Evolutionary conservation across 1,140 invertebrate species (phyloP), one percentile per base, ranked within the genome.

Genomic region (Plutomurus gul): DNA sequence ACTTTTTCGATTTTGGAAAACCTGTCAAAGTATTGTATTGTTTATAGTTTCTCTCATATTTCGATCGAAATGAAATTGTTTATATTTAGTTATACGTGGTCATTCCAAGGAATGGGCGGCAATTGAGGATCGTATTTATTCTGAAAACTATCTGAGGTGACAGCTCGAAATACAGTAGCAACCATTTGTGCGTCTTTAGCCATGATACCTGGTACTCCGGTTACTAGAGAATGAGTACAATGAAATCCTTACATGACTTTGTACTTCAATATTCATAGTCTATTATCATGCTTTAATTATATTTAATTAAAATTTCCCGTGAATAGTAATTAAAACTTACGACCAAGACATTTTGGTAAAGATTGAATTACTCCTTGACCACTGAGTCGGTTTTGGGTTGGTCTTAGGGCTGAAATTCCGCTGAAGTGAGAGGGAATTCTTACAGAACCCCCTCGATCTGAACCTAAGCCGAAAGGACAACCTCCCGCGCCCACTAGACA

Each of bases 381-480:
- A 72, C 74, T 76, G 11, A 81, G 0, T 36, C 80, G 18, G 16
- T 22, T 40, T 25, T 13, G 51, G 4, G 80, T 79, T 8, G 77
- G 71, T 46, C 75, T 81, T 16, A 81, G 47, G 25, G 27, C 27
- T 13, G 60, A 10, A 60, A 81, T 56, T 13, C 80, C 80, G 60
- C 39, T 49, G n/a, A 75, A 79, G 47, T 79, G 77, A 47, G 77
- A 49, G 30, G 80, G 80, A 43, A 79, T 79, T 76, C 80, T 27
- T 6, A 79, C 22, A 36, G 76, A 78, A 11, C 80, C 80, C 25
- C 87, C 88, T 51, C 88, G 86, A 82, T 89, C 88, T 16, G 86
- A 86, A 5, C 88, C 88, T 22, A 88, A 81, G 18, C 84, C 85
- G 51, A 86, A 49, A 6, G 76, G 13, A 80, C 84, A 37, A 13